Evolutionary conservation across 2,797 vertebrate genomes (phyloP).

Genomic region (Sciurus carolinensis): DNA sequence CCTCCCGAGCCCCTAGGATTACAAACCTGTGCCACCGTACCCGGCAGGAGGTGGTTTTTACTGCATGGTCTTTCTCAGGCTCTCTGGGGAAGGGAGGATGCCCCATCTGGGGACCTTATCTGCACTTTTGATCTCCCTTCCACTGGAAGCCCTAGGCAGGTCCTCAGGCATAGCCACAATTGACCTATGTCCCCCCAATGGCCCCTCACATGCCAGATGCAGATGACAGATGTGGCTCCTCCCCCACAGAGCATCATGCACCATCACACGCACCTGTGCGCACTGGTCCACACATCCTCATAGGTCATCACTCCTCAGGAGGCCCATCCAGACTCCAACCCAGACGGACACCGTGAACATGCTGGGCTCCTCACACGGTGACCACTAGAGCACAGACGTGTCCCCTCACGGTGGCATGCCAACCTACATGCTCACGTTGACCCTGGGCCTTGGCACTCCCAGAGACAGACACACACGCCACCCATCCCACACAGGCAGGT

Average conservation of each 20-base stretch:
- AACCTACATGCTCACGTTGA: background rate
- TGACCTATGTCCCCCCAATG: background rate
- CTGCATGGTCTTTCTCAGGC: background rate
- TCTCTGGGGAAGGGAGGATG: background rate
- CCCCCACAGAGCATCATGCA: background rate
- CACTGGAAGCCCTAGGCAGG: background rate
- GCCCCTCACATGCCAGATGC: background rate
- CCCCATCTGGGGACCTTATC: background rate
- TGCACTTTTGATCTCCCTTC: background rate
- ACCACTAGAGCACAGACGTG: fast-evolving
- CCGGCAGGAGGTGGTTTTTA: background rate
- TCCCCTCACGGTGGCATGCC: background rate
- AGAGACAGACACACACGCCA: background rate
- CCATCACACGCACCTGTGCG: background rate
- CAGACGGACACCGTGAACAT: background rate
- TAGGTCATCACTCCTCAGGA: background rate
- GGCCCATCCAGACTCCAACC: background rate
- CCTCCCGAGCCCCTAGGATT: too few species aligned
- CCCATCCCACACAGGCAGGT: fast-evolving
- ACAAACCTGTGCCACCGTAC: too few species aligned
- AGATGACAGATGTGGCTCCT: background rate
- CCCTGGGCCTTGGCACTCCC: background rate
- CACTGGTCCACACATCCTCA: background rate
- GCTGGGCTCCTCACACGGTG: fast-evolving
- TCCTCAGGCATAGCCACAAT: background rate